Evolutionary conservation across 2,888 invertebrate species (phyloP), one percentile per base, ranked within the genome.

Genomic region (Aphidoletes aphidimyza): DNA sequence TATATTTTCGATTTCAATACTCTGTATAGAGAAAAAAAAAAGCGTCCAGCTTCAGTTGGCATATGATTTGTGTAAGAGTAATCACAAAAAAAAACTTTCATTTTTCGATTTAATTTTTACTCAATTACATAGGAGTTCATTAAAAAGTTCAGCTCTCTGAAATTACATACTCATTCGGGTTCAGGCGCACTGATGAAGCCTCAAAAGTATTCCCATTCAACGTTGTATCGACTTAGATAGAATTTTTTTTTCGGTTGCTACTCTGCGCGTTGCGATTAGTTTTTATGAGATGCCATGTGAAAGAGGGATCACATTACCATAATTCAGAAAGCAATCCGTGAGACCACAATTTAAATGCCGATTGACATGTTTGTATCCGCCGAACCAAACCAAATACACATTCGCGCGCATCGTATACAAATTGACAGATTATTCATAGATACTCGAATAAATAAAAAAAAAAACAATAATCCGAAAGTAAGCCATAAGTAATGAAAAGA

Each of bases 221-320:
- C 26, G 26, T 22, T 54, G 69, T 2, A 17, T 39, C 11, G 39
- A 39, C 39, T 39, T 11, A 69, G 69, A 69, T 69, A 69, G 69
- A 69, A 69, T 69, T 69, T 47, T 47, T 69, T 26, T 3, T 42
- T 14, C 22, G 22, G 6, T 26, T 47, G 54, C 22, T 3, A 19
- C 47, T 47, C 9, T 47, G 8, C 8, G 39, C 11, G 39, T 39
- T 47, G 11, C 3, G 19, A 47, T 47, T 8, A 19, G 47, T 69
- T 69, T 69, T 69, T 22, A 30, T 69, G 26, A 1, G 54, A 69
- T 69, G 2, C 5, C 30, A 34, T 69, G 69, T 69, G 69, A 69
- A 69, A 69, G 69, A 69, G 30, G 34, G n/a, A 69, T 69, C 69
- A 69, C n/a, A 30, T 69, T 69, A 69, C 69, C 69, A 69, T 69